phyloP scores from a whole-genome alignment of 2,797 vertebrate species.

The Sebastes minor region DNA sequence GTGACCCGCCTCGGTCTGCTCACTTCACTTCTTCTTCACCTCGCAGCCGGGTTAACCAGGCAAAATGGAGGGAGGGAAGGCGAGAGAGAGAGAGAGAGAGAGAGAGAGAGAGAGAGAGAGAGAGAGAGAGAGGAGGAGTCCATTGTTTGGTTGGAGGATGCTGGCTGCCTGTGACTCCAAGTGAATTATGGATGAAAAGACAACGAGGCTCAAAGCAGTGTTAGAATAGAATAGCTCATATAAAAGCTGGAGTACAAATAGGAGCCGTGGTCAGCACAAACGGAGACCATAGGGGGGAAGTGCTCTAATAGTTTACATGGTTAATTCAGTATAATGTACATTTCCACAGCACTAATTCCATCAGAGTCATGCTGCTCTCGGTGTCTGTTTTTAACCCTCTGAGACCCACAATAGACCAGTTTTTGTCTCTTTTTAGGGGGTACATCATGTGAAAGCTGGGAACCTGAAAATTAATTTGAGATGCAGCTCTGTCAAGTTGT shows the following conservation, averaged over 20 bases:
- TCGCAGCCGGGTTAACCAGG: slow-evolving; percentile 82
- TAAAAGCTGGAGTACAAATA: neutral
- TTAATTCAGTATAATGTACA: neutral
- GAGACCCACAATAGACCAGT: no score
- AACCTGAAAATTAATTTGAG: no score
- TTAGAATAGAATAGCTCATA: slow-evolving; percentile 1
- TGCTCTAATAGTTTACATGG: neutral
- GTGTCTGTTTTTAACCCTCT: neutral
- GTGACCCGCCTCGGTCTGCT: slow-evolving; percentile 76
- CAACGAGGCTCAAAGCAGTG: slow-evolving; percentile 34
- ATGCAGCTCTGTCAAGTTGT: no score
- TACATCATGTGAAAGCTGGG: no score
- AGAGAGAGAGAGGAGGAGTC: slow-evolving; percentile 12
- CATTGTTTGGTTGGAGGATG: slow-evolving; percentile 66
- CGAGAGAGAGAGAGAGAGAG: slow-evolving; percentile 23
- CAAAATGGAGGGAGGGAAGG: slow-evolving; percentile 65
- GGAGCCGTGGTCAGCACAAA: neutral
- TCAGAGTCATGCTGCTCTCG: neutral
- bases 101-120: neutral
- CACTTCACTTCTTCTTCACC: slow-evolving; percentile 78
- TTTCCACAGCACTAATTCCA: neutral
- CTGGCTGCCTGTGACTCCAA: slow-evolving; percentile 22
- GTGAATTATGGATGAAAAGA: slow-evolving; percentile 61
- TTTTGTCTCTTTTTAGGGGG: no score
- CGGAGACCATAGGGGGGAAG: neutral